Percentiles rank a stretch among this genome's conserved stretches.
Evolutionary conservation across 1,140 invertebrate genomes (phyloP).

Genomic region (Temnothorax curvispinosus): DNA sequence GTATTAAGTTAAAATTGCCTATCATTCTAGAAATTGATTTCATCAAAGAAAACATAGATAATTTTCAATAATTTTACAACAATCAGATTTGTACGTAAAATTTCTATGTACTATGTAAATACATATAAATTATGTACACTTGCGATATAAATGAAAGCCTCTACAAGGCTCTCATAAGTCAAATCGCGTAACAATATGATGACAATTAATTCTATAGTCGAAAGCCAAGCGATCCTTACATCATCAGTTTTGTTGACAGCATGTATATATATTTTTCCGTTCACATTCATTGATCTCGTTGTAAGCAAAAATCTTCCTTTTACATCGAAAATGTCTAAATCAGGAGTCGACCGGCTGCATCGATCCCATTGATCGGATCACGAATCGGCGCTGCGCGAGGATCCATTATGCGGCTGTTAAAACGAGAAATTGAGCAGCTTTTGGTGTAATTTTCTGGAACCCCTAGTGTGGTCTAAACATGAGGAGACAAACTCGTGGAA

Average conservation of each 20-base stretch:
- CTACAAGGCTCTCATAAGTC: neutral
- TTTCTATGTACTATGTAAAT: no score
- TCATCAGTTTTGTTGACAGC: neutral
- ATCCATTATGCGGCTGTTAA: conserved; percentile 70
- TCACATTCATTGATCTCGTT: conserved; percentile 43
- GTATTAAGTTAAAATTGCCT: neutral
- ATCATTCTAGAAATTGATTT: no score
- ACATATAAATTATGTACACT: neutral
- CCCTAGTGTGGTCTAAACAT: conserved; percentile 59
- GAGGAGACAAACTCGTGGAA: conserved; percentile 32
- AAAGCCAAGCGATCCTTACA: neutral
- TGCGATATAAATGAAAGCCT: neutral
- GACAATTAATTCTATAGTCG: neutral
- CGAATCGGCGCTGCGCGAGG: conserved; percentile 18
- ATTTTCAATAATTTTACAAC: neutral
- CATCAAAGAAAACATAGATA: neutral
- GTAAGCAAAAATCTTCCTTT: conserved; percentile 32
- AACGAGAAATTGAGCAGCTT: conserved; percentile 70
- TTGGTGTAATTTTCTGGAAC: conserved; percentile 63
- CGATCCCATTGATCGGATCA: conserved; percentile 26
- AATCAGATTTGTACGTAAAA: neutral
- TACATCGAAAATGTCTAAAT: conserved; percentile 63
- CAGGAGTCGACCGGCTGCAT: conserved; percentile 1
- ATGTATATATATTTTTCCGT: neutral
- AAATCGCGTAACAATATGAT: neutral